Evolutionary conservation across 2,113 vertebrate species (phyloP), one percentile per base, ranked within the genome.

Genomic region (Neomonachus schauinslandi): DNA sequence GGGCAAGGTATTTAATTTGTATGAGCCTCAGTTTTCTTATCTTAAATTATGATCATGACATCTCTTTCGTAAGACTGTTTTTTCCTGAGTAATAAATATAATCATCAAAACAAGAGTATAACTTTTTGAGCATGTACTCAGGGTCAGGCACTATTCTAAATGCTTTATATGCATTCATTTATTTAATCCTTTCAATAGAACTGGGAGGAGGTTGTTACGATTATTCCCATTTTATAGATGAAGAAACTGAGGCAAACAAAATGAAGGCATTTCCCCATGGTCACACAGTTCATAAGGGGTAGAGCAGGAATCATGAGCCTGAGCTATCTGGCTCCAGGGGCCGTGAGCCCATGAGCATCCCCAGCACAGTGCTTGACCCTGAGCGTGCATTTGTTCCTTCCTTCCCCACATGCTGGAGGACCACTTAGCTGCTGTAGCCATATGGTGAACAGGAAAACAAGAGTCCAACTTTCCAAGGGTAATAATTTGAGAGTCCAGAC

Each of bases 181-280:
- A 87, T 8, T 65, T 83, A 63, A 28, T 33, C 49, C n/a, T 69
- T 22, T 42, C 6, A 26, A 26, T n/a, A 80, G 61, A 57, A 82
- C 14, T 33, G n/a, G 21, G 22, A 46, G 24, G 42, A 57, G 39
- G 12, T 33, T 72, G 28, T 77, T 51, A 63, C 11, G 31, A 5
- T 89, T 65, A 46, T 69, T 53, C 6, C 16, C 59, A 59, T 95
- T 96, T 90, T 89, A 63, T 42, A 97, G 36, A 53, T 81, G 42
- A 85, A 13, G 72, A 72, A 39, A 61, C n/a, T 6, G 18, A 85
- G 55, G 33, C 33, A 89, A 63, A 80, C 24, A 13, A 39, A 16
- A 71, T 36, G 18, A 42, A 53, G 19, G 57, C 12, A 21, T 82
- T 31, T 76, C 33, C 12, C 22, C 9, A 57, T 42, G 26, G 24